A percentile compares a stretch with the other conserved stretches of the same genome.
phyloP scores from a whole-genome alignment of 2,888 invertebrate species.

The Subacronicta megacephala region DNA sequence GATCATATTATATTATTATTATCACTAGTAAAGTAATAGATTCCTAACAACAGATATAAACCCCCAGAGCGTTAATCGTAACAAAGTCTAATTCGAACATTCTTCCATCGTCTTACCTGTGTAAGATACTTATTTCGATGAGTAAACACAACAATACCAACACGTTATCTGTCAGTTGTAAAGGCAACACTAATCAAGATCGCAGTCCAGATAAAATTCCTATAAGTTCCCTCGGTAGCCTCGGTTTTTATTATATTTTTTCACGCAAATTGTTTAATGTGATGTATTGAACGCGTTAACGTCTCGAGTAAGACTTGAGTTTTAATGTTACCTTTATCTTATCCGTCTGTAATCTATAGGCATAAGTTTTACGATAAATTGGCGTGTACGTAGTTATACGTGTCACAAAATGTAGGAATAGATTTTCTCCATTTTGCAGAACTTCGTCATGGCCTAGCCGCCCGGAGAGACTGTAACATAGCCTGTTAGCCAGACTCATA shows the following conservation, averaged over 20 bases:
- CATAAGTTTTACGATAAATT: constrained; percentile 52
- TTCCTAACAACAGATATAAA: too few relatives aligned
- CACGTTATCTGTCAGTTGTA: constrained; percentile 21
- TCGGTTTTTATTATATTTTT: constrained; percentile 32
- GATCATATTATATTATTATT: too few relatives aligned
- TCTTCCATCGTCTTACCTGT: constrained; percentile 39
- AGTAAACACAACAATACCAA: constrained; percentile 24
- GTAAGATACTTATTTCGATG: constrained; percentile 26
- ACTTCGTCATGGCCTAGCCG: too few relatives aligned
- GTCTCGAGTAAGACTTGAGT: constrained; percentile 41
- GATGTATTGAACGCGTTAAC: constrained; percentile 37
- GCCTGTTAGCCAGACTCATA: too few relatives aligned
- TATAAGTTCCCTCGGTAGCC: constrained; percentile 8
- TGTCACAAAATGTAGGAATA: constrained; percentile 8
- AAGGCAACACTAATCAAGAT: constrained; percentile 32
- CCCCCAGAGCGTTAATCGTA: not conserved
- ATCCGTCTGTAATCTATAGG: constrained; percentile 60
- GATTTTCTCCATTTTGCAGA: too few relatives aligned
- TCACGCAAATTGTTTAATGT: constrained; percentile 35
- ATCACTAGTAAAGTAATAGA: too few relatives aligned
- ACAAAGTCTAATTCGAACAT: not conserved
- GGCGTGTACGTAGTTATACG: constrained; percentile 10
- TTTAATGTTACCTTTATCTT: constrained; percentile 63
- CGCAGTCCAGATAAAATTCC: constrained; percentile 21
- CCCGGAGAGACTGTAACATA: too few relatives aligned